These are phyloP conservation scores for Leptopilina drosophilae DNA, from an alignment of 2,888 invertebrate species.

Conservation along the genomic window DNA sequence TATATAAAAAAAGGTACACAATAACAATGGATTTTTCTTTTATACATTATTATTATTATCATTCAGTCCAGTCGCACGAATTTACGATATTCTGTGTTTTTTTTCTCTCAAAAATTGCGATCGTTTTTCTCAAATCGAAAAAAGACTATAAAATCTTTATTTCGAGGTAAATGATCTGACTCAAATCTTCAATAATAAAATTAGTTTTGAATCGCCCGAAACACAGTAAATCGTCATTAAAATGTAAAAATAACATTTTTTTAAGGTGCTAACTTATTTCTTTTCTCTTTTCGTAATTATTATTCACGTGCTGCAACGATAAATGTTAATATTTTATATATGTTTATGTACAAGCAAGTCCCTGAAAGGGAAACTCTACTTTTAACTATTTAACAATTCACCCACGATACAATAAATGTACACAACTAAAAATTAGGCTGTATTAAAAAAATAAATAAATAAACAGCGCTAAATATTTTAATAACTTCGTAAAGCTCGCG, in stretches of 20 bases:
- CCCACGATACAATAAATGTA: slow-evolving; percentile 57
- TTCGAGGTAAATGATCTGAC: not conserved
- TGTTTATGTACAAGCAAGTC: slow-evolving; percentile 32
- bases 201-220: not conserved
- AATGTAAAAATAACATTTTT: slow-evolving; percentile 27
- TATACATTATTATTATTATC: slow-evolving; percentile 31
- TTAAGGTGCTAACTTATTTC: not conserved
- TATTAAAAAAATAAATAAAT: slow-evolving; percentile 40
- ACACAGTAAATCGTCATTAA: slow-evolving; percentile 4
- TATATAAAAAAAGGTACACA: slow-evolving; percentile 4
- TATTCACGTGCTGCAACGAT: slow-evolving; percentile 4
- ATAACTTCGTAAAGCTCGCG: slow-evolving; percentile 1
- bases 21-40: slow-evolving; percentile 23
- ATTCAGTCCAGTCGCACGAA: slow-evolving; percentile 29
- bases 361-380: slow-evolving; percentile 13
- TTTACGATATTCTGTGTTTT: not conserved
- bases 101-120: not conserved
- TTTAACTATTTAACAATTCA: slow-evolving; percentile 51
- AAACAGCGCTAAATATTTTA: slow-evolving; percentile 24
- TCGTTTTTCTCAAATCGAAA: no score
- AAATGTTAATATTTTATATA: slow-evolving; percentile 5
- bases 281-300: not conserved
- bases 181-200: not conserved
- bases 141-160: not conserved
- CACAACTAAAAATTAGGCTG: slow-evolving; percentile 53